phyloP scores from a whole-genome alignment of 2,113 vertebrate genomes.

The Oncorhynchus mykiss region DNA sequence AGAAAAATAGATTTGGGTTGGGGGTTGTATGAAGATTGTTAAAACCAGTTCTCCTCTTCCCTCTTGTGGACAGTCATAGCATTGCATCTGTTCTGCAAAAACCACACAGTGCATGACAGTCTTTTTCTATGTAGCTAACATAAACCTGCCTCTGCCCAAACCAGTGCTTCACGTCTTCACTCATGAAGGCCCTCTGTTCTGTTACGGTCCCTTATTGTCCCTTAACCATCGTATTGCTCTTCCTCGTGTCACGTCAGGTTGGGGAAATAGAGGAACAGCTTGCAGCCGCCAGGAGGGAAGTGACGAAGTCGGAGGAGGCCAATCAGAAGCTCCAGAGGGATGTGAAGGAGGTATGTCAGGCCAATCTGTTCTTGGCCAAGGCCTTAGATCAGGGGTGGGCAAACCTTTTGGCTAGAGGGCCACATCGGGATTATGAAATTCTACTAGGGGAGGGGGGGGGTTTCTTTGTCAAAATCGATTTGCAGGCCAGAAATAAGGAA shows the following conservation, averaged over 20 bases:
- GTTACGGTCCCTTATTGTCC: constrained; percentile 23
- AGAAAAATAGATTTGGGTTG: background rate
- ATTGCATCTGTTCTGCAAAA: constrained; percentile 33
- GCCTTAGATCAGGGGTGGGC: background rate
- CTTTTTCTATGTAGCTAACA: background rate
- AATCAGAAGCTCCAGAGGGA: constrained; percentile 90
- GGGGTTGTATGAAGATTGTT: background rate
- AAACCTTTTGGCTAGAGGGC: too few relatives aligned
- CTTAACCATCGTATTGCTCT: constrained; percentile 29
- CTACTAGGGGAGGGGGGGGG: too few relatives aligned
- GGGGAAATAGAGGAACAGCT: constrained; percentile 91
- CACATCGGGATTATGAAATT: too few relatives aligned
- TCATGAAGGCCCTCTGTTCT: constrained; percentile 41
- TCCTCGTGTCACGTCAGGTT: constrained; percentile 71
- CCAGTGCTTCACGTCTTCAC: constrained; percentile 8
- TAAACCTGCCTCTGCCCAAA: background rate
- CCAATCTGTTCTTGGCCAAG: constrained; percentile 42
- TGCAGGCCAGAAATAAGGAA: too few relatives aligned
- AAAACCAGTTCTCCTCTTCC: constrained; percentile 26
- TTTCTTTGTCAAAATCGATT: too few relatives aligned
- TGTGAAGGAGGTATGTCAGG: constrained; percentile 85
- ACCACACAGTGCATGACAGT: background rate
- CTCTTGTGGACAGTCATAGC: constrained; percentile 50
- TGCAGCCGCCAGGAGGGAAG: constrained; percentile 85
- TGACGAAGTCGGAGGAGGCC: constrained; percentile 89